phyloP scores from a whole-genome alignment of 2,888 invertebrate species.

The Synanthedon vespiformis region DNA sequence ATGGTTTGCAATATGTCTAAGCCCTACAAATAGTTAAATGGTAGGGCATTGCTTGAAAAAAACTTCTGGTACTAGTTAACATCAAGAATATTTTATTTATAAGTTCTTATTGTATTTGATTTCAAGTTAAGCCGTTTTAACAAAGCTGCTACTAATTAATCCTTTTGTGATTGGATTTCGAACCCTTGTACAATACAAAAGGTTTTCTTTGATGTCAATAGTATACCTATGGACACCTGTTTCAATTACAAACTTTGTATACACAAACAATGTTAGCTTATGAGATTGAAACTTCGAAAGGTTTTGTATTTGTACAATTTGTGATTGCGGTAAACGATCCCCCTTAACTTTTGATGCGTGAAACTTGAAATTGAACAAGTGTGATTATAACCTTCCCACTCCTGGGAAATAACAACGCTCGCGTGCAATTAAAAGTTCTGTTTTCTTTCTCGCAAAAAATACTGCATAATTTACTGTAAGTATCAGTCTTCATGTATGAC shows the following conservation, averaged over 20 bases:
- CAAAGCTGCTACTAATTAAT: too few relatives aligned
- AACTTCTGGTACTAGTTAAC: too few relatives aligned
- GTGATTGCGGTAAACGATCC: slow-evolving; percentile 2
- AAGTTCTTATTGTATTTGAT: too few relatives aligned
- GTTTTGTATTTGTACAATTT: slow-evolving; percentile 3
- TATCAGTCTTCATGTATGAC: neutral
- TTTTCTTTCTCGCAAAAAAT: neutral
- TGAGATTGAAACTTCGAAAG: slow-evolving; percentile 5
- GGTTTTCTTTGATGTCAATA: too few relatives aligned
- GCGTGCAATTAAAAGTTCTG: neutral
- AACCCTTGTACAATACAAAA: too few relatives aligned
- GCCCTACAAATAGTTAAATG: too few relatives aligned
- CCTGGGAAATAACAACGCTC: neutral
- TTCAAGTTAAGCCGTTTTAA: too few relatives aligned
- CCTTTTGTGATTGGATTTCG: too few relatives aligned
- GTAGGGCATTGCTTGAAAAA: too few relatives aligned
- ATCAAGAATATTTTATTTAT: too few relatives aligned
- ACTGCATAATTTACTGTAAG: neutral
- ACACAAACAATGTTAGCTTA: slow-evolving; percentile 2
- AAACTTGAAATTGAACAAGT: slow-evolving; percentile 10
- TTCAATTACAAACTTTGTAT: slow-evolving; percentile 2
- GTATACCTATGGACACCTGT: neutral
- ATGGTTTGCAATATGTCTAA: too few relatives aligned
- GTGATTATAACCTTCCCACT: slow-evolving; percentile 5
- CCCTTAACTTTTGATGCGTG: slow-evolving; percentile 9